These are phyloP conservation scores for Psittacara wagleri DNA, from an alignment of 2,113 vertebrate species.

Conservation along the genomic window DNA sequence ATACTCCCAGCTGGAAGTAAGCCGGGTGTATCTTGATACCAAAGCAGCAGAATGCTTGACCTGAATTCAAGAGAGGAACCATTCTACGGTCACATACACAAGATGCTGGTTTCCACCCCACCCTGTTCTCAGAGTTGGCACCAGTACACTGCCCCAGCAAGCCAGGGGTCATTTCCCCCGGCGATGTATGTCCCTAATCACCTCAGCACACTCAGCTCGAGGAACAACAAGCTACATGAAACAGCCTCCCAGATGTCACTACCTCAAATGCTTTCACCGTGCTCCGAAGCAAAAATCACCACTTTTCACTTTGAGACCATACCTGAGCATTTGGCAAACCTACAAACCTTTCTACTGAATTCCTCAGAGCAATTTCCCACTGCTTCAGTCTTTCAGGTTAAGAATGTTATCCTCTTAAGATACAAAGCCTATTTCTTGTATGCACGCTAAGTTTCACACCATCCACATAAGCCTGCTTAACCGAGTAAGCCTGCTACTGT, in stretches of 20 bases:
- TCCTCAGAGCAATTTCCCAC: fast-evolving
- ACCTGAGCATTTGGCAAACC: not conserved
- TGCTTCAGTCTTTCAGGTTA: fast-evolving
- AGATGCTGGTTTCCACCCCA: not conserved
- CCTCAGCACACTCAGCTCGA: not conserved
- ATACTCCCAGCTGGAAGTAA: not conserved
- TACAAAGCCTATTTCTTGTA: fast-evolving
- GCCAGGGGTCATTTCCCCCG: not conserved
- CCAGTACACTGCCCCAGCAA: not conserved
- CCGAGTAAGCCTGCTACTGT: not conserved
- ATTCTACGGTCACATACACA: not conserved
- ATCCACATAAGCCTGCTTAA: not conserved
- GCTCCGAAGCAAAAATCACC: fast-evolving
- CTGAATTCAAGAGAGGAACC: not conserved
- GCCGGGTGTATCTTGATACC: too few relatives aligned
- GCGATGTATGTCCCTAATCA: not conserved
- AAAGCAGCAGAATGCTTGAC: not conserved
- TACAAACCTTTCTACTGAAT: fast-evolving
- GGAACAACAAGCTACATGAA: not conserved
- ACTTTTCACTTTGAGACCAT: not conserved
- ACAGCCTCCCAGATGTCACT: not conserved
- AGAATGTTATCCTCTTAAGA: fast-evolving
- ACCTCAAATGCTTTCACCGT: not conserved
- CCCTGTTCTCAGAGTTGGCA: not conserved
- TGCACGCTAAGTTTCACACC: not conserved